Evolutionary conservation across 2,113 vertebrate genomes (phyloP), one percentile per base, ranked within the genome.

Genomic region (Myotis davidii): DNA sequence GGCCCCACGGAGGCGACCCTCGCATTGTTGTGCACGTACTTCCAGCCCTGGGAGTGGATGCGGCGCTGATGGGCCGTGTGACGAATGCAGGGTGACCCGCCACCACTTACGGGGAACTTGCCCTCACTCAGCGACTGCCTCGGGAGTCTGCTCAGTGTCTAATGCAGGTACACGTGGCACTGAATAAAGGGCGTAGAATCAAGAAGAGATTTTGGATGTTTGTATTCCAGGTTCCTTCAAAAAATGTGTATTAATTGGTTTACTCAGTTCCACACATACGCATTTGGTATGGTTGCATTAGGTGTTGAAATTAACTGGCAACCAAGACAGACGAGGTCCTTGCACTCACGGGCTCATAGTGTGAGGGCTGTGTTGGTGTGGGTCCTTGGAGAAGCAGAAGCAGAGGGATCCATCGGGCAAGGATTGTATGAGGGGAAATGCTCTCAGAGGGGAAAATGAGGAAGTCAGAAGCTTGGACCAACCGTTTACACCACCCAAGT

Each of bases 281-380:
- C 18, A 6, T 20, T 13, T 3, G 2, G 20, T 27, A 16, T 90
- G 1, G 23, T 6, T 25, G 52, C 9, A 2, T 2, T 16, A 21
- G 72, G 42, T 6, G 6, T 23, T 67, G 65, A 48, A 34, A 54
- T 37, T 0, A 52, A 61, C 29, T 18, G 61, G n/a, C 8, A 48
- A 11, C 50, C 2, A 2, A 73, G 21, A 59, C 17, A 69, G 27
- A 59, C 10, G 2, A 21, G 73, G 50, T 27, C 27, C 14, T 29
- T 64, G 65, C 6, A 5, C 27, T 67, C 5, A 0, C 9, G 5
- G 11, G 5, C 48, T 54, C 9, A 11, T 20, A 0, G 13, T n/a
- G 59, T 4, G 37, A 64, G 45, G 48, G 9, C 12, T 34, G 52
- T 13, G 8, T 82, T 6, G 10, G 14, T 39, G 11, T 29, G 59